These are phyloP conservation scores for Adineta ricciae DNA, from an alignment of 2,888 invertebrate genomes.

Conservation along the genomic window DNA sequence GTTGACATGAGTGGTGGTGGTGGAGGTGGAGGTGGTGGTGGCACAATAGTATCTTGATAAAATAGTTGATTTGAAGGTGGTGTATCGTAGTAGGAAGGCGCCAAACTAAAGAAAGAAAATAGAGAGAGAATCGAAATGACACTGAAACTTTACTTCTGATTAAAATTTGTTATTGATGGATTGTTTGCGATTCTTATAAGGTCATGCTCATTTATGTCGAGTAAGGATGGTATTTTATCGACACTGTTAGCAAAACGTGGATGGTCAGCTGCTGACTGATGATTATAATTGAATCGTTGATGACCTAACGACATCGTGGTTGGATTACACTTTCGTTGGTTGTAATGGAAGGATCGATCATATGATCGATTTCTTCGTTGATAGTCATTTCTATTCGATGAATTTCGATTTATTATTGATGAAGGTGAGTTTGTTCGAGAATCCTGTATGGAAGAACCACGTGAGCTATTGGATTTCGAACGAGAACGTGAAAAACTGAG, in stretches of 20 bases:
- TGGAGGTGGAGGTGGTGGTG: background rate
- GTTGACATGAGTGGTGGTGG: background rate
- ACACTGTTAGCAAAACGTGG: background rate
- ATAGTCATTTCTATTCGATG: background rate
- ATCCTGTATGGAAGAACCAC: background rate
- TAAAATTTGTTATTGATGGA: background rate
- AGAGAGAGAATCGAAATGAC: background rate
- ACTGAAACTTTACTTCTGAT: background rate
- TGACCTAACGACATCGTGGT: background rate
- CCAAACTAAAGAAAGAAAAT: background rate
- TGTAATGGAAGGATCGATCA: background rate
- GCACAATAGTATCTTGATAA: background rate
- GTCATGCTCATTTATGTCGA: too few species aligned
- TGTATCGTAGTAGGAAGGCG: background rate
- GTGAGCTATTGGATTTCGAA: background rate
- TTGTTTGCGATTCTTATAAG: too few species aligned
- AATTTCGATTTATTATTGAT: background rate
- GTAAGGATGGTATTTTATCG: background rate
- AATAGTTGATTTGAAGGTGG: background rate
- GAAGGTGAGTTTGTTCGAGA: background rate
- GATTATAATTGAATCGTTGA: constrained; percentile 7
- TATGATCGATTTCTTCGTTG: background rate
- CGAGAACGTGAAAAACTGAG: background rate
- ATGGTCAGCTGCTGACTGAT: background rate
- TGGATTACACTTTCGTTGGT: background rate